phyloP scores from a whole-genome alignment of 2,113 vertebrate genomes.

The Gila orcuttii region DNA sequence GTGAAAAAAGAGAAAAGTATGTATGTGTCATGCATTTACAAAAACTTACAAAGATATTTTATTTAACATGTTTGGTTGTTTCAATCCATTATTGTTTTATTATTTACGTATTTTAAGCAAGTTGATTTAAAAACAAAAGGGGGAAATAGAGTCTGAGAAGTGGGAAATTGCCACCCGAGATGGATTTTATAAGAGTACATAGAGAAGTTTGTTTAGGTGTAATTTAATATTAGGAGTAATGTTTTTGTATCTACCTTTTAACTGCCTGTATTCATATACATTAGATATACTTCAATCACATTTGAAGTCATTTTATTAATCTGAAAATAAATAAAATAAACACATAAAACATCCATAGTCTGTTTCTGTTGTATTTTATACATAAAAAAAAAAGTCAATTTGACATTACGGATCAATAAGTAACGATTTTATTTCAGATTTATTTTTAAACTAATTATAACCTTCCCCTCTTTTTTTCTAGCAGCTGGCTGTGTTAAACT shows the following conservation, averaged over 20 bases:
- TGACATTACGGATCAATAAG: background rate
- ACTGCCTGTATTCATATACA: background rate
- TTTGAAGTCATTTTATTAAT: background rate
- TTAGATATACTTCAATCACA: background rate
- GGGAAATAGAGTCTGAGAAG: background rate
- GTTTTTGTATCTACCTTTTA: background rate
- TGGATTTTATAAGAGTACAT: background rate
- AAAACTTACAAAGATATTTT: background rate
- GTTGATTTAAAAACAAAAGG: background rate
- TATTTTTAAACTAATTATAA: background rate
- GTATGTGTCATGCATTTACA: background rate
- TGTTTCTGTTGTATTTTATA: background rate
- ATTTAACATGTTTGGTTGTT: background rate
- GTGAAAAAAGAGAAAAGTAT: background rate
- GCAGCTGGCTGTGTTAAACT: constrained; percentile 15
- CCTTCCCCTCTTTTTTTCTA: constrained; percentile 25
- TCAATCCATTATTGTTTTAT: background rate
- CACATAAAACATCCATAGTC: background rate
- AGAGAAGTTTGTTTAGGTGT: background rate
- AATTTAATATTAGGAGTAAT: background rate
- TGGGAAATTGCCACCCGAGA: background rate
- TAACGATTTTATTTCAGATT: background rate
- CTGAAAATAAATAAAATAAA: background rate
- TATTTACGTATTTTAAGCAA: background rate
- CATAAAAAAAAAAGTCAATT: background rate